Percentiles rank a stretch among this genome's conserved stretches.
phyloP scores from a whole-genome alignment of 2,113 vertebrate species.

The human (Homo sapiens) region DNA sequence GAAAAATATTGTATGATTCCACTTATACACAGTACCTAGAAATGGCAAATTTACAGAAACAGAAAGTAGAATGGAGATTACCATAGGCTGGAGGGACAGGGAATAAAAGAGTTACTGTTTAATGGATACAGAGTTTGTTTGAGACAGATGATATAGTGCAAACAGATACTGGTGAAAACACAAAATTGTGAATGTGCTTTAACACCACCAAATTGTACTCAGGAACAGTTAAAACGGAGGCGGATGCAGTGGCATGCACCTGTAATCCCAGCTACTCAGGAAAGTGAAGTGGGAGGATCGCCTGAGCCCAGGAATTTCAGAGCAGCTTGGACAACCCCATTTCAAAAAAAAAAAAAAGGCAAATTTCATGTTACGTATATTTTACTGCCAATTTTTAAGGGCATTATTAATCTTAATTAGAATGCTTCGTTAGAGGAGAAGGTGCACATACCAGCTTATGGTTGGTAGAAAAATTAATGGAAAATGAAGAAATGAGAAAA shows the following conservation, averaged over 20 bases:
- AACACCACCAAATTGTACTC: background rate
- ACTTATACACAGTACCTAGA: background rate
- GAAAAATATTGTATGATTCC: background rate
- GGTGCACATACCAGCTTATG: background rate
- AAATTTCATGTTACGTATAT: background rate
- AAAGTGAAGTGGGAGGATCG: background rate
- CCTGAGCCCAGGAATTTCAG: background rate
- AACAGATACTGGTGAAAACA: background rate
- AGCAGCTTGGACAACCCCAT: background rate
- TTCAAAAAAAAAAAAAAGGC: background rate
- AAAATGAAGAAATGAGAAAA: constrained; percentile 7
- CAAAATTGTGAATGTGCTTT: background rate
- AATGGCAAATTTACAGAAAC: background rate
- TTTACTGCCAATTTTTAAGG: background rate
- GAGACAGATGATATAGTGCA: background rate
- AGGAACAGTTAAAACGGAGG: background rate
- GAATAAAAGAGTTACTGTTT: background rate
- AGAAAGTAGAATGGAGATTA: background rate
- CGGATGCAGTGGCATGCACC: background rate
- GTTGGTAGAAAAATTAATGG: background rate
- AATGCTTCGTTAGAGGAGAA: background rate
- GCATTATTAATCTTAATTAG: background rate
- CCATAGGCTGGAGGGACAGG: background rate
- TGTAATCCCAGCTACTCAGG: background rate
- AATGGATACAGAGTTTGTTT: background rate